Percentiles rank a stretch among this genome's conserved stretches.
Conservation (phyloP, 2,888 invertebrate species). For the Teleiodes luculella region DNA sequence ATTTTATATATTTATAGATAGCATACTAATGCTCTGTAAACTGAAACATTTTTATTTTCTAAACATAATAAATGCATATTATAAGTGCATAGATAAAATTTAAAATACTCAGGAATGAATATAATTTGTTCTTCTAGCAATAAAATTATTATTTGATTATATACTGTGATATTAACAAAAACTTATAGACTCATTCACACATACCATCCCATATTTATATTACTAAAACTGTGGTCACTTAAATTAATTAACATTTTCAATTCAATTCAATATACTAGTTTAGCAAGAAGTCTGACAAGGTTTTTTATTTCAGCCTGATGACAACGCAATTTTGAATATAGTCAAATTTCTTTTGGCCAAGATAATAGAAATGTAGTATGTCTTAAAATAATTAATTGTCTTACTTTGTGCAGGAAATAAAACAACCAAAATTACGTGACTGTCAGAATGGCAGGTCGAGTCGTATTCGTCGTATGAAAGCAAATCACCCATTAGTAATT, state of each 20-base stretch:
- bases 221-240: constrained; percentile 5
- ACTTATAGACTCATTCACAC: neutral
- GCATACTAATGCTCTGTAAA: too few species aligned
- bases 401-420: too few species aligned
- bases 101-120: neutral
- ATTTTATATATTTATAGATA: too few species aligned
- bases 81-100: neutral
- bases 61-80: neutral
- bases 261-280: too few species aligned
- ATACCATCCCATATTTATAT: constrained; percentile 2
- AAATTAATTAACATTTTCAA: constrained; percentile 1
- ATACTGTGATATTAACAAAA: neutral
- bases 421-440: too few species aligned
- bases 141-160: neutral
- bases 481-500: too few species aligned
- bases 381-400: too few species aligned
- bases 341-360: too few species aligned
- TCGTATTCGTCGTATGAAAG: too few species aligned
- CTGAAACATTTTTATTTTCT: neutral
- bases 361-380: too few species aligned
- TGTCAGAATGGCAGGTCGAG: too few species aligned
- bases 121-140: neutral
- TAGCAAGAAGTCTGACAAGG: neutral
- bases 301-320: neutral
- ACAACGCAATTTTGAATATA: too few species aligned